phyloP scores from a whole-genome alignment of 1,140 invertebrate genomes.

The Neomicropteryx cornuta region DNA sequence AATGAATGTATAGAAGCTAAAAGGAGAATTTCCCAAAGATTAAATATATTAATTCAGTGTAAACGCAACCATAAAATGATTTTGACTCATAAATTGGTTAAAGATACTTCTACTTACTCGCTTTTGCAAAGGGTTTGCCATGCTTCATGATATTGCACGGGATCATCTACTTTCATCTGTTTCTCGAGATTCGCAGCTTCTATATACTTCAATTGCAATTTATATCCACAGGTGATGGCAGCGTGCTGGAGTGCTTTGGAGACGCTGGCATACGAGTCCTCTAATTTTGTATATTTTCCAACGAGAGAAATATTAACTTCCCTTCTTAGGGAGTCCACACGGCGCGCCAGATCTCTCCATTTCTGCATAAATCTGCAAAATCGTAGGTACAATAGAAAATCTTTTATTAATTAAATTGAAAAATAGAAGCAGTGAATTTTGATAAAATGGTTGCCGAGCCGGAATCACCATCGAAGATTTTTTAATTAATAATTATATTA shows the following conservation, averaged over 20 bases:
- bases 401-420: constrained; percentile 2
- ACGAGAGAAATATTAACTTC: constrained; percentile 89
- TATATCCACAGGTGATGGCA: constrained; percentile 70
- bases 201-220: constrained; percentile 81
- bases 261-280: constrained; percentile 95
- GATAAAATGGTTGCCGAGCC: too few relatives aligned
- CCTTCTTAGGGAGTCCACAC: constrained; percentile 66
- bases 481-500: too few relatives aligned
- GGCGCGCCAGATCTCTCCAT: constrained; percentile 83
- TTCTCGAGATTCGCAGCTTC: constrained; percentile 84
- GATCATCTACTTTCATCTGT: constrained; percentile 56
- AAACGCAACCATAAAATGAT: too few relatives aligned
- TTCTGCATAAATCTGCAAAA: constrained; percentile 66
- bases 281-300: constrained; percentile 96
- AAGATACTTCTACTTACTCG: constrained; percentile 55
- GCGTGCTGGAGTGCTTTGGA: constrained; percentile 93
- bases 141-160: constrained; percentile 83
- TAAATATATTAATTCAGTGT: too few relatives aligned
- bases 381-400: constrained; percentile 1
- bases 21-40: too few relatives aligned
- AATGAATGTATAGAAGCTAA: too few relatives aligned
- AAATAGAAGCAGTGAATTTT: neutral
- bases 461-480: too few relatives aligned
- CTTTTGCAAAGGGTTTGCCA: constrained; percentile 86
- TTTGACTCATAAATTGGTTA: too few relatives aligned